phyloP scores from a whole-genome alignment of 2,797 vertebrate species.

The Channallabes apus region DNA sequence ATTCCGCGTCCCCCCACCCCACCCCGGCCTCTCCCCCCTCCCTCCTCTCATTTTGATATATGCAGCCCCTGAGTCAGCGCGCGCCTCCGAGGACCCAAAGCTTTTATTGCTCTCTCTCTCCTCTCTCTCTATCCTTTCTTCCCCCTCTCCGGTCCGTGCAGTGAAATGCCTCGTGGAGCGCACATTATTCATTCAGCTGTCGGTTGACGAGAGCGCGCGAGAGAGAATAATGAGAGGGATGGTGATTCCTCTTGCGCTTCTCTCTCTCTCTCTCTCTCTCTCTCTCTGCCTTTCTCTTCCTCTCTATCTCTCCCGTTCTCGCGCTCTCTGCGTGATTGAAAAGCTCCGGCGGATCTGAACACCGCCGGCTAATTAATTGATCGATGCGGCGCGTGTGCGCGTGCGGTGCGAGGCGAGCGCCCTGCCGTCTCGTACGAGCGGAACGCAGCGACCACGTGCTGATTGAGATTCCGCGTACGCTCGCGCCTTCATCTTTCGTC shows the following conservation, averaged over 20 bases:
- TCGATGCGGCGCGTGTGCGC: conserved; percentile 52
- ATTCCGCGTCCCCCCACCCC: conserved; percentile 33
- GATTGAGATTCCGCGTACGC: conserved; percentile 55
- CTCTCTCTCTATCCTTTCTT: neutral
- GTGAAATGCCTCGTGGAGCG: conserved; percentile 42
- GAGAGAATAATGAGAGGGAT: conserved; percentile 39
- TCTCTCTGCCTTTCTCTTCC: neutral
- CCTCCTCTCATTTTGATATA: conserved; percentile 59
- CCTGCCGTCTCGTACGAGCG: conserved; percentile 44
- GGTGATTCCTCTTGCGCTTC: conserved; percentile 36
- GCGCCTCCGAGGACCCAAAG: conserved; percentile 42
- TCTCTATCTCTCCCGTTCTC: neutral
- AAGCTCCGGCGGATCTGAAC: conserved; percentile 52
- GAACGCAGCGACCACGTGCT: conserved; percentile 31
- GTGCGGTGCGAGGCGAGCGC: conserved; percentile 32
- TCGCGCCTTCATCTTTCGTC: conserved; percentile 8
- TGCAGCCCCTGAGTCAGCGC: conserved; percentile 59
- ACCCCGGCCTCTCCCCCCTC: neutral
- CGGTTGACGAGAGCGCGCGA: conserved; percentile 40
- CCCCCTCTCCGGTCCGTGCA: conserved; percentile 22
- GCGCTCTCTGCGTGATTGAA: conserved; percentile 47
- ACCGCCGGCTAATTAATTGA: conserved; percentile 57
- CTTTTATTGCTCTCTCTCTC: conserved; percentile 54
- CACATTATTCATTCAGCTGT: conserved; percentile 53
- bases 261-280: neutral